These are phyloP conservation scores for Chromobotia macracanthus DNA, from an alignment of 2,797 vertebrate species.

Conservation along the genomic window DNA sequence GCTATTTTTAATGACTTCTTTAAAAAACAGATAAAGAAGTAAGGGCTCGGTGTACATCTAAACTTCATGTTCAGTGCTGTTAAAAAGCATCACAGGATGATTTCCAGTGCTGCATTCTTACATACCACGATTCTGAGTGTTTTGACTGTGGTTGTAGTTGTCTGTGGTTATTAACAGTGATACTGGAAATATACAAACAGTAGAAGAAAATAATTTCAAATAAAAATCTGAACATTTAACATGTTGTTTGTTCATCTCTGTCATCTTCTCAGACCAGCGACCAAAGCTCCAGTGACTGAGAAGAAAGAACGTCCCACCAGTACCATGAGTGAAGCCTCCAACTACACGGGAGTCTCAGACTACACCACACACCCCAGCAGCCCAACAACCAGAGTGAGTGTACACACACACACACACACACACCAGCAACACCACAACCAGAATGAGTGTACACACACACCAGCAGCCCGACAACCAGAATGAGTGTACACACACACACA, in stretches of 20 bases:
- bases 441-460: neutral
- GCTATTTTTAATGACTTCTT: neutral
- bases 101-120: neutral
- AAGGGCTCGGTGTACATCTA: neutral
- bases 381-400: constrained; percentile 87
- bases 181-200: neutral
- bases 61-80: neutral
- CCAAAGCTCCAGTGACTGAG: constrained; percentile 86
- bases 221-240: neutral
- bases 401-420: neutral
- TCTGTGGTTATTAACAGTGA: neutral
- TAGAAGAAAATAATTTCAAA: neutral
- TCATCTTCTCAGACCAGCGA: constrained; percentile 77
- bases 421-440: too few species aligned
- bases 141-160: neutral
- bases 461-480: too few species aligned
- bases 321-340: constrained; percentile 90
- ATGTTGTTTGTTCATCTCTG: neutral
- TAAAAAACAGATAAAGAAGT: neutral
- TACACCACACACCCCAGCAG: constrained; percentile 83
- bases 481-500: too few species aligned
- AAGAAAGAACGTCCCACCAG: constrained; percentile 87
- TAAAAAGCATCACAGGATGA: neutral
- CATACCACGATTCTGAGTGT: neutral
- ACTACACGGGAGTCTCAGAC: constrained; percentile 84